phyloP scores from a whole-genome alignment of 2,797 vertebrate species.

The Botia almorhae region DNA sequence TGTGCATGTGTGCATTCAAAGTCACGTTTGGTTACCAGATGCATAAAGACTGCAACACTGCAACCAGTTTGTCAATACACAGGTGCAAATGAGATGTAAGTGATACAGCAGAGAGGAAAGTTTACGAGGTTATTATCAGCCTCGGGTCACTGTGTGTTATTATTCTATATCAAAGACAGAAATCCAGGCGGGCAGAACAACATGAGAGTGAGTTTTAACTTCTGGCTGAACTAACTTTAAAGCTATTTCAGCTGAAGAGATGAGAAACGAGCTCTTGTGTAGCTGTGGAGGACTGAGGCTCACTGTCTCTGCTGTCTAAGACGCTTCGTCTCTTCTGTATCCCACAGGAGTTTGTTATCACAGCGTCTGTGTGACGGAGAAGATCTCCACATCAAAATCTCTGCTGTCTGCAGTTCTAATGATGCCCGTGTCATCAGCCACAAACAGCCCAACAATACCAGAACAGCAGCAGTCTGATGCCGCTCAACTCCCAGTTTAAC shows the following conservation, averaged over 20 bases:
- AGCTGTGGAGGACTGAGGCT: not conserved
- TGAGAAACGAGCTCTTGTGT: not conserved
- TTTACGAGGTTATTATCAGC: too few relatives aligned
- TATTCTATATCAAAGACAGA: too few relatives aligned
- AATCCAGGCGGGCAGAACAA: not conserved
- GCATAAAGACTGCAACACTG: too few relatives aligned
- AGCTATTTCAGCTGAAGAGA: not conserved
- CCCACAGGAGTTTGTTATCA: constrained; percentile 44
- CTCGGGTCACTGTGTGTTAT: too few relatives aligned
- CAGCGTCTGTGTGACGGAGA: constrained; percentile 30
- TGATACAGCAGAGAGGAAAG: too few relatives aligned
- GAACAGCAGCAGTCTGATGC: constrained; percentile 26
- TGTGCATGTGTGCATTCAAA: too few relatives aligned
- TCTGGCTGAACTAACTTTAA: too few relatives aligned
- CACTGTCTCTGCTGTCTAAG: not conserved
- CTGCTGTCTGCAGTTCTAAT: constrained; percentile 40
- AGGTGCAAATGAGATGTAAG: too few relatives aligned
- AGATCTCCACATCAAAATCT: constrained; percentile 21
- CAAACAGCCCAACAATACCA: constrained; percentile 30
- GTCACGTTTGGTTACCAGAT: too few relatives aligned
- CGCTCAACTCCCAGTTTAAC: constrained; percentile 38
- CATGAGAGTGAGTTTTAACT: not conserved
- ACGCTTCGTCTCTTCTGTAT: not conserved
- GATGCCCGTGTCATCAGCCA: constrained; percentile 39
- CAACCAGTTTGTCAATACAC: too few relatives aligned